Conservation (phyloP, 2,888 invertebrate genomes). For the Lepetodrilus schrolli region DNA sequence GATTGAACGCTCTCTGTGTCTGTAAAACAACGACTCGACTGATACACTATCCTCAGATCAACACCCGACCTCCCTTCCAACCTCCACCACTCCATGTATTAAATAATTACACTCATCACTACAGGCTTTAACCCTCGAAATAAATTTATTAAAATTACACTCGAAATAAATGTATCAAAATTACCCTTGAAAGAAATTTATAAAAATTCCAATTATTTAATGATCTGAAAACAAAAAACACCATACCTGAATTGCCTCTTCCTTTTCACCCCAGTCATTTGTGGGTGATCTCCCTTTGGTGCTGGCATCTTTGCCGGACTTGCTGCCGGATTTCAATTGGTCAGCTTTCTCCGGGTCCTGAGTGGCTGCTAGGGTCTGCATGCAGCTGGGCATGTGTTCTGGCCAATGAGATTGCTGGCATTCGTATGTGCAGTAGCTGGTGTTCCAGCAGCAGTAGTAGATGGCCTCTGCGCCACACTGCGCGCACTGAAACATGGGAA, state of each 20-base stretch:
- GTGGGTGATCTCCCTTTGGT: not conserved
- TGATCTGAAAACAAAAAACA: not conserved
- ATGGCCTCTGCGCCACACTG: slow-evolving; percentile 90
- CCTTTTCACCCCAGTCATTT: slow-evolving; percentile 18
- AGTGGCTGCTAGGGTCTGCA: slow-evolving; percentile 66
- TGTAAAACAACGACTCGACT: no score
- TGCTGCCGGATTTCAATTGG: slow-evolving; percentile 33
- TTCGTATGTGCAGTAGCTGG: slow-evolving; percentile 91
- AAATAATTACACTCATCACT: no score
- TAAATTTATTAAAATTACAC: no score
- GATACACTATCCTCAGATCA: no score
- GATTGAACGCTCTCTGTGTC: slow-evolving; percentile 30
- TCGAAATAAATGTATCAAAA: no score
- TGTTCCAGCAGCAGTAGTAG: slow-evolving; percentile 97
- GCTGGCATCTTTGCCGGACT: not conserved
- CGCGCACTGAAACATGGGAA: no score
- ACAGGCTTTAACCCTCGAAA: no score
- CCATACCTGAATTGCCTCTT: slow-evolving; percentile 17
- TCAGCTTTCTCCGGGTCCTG: slow-evolving; percentile 32
- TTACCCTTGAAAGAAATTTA: no score
- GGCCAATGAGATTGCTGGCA: slow-evolving; percentile 93
- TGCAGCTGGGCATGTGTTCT: slow-evolving; percentile 82
- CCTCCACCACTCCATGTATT: no score
- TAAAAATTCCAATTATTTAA: no score
- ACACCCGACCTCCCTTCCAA: no score